phyloP scores from a whole-genome alignment of 2,797 vertebrate species.

The Sebastes iracundus region DNA sequence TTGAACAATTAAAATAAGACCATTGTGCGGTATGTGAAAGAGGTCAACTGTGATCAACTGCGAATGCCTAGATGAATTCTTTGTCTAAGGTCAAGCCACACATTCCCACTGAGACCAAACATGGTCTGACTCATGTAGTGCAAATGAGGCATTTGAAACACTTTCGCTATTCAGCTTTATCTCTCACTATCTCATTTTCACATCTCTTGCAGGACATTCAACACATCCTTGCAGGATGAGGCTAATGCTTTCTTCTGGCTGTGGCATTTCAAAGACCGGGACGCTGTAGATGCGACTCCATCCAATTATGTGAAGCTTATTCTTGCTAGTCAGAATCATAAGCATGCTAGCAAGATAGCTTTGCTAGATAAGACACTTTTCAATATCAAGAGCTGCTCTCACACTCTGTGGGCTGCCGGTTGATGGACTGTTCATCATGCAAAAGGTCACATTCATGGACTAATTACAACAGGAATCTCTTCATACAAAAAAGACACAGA shows the following conservation, averaged over 20 bases:
- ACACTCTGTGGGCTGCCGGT: slow-evolving; percentile 62
- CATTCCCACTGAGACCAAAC: slow-evolving; percentile 71
- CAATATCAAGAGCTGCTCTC: slow-evolving; percentile 66
- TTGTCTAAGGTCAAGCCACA: slow-evolving; percentile 70
- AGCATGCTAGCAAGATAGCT: slow-evolving; percentile 62
- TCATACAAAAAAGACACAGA: slow-evolving; percentile 44
- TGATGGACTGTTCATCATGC: slow-evolving; percentile 70
- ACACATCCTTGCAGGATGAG: slow-evolving; percentile 69
- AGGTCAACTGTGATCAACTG: slow-evolving; percentile 63
- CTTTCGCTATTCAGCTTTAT: slow-evolving; percentile 74
- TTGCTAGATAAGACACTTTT: slow-evolving; percentile 70
- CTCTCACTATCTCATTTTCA: slow-evolving; percentile 67
- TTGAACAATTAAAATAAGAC: slow-evolving; percentile 70
- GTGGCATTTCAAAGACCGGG: slow-evolving; percentile 75
- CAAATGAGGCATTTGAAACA: slow-evolving; percentile 81
- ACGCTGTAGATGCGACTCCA: slow-evolving; percentile 58
- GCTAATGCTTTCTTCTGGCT: slow-evolving; percentile 66
- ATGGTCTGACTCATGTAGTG: slow-evolving; percentile 75
- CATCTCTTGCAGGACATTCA: slow-evolving; percentile 71
- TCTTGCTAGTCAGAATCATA: slow-evolving; percentile 67
- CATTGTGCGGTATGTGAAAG: slow-evolving; percentile 64
- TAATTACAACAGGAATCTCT: slow-evolving; percentile 69
- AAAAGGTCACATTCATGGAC: slow-evolving; percentile 81
- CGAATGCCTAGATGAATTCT: slow-evolving; percentile 69
- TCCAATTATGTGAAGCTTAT: slow-evolving; percentile 78